These are phyloP conservation scores for Mastomys natalensis DNA, from an alignment of 2,113 vertebrate species.

Conservation along the genomic window DNA sequence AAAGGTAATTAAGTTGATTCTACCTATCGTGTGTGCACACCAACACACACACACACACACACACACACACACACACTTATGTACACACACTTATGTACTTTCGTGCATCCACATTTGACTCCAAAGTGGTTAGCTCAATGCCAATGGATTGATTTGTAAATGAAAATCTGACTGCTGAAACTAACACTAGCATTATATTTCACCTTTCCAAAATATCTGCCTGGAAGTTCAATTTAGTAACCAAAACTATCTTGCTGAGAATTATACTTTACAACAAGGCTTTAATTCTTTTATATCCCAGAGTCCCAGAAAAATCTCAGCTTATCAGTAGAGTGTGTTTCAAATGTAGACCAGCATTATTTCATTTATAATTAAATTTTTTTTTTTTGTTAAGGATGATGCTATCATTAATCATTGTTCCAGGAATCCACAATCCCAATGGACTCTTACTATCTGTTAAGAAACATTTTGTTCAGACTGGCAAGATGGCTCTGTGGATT, in stretches of 20 bases:
- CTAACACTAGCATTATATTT: background rate
- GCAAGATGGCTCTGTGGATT: background rate
- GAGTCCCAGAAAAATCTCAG: background rate
- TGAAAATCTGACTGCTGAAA: conserved; percentile 6
- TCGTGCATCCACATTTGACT: background rate
- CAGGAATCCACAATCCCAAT: background rate
- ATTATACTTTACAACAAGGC: background rate
- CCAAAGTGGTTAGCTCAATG: background rate
- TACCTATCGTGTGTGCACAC: background rate
- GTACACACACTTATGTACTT: no score
- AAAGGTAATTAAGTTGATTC: background rate
- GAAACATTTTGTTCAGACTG: conserved; percentile 4
- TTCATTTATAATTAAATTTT: conserved; percentile 23
- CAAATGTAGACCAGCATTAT: background rate
- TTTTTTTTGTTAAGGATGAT: background rate
- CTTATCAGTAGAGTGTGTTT: background rate
- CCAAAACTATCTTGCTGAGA: background rate
- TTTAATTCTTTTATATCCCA: conserved; percentile 5
- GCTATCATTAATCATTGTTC: background rate
- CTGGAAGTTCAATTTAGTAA: background rate
- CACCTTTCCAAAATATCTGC: background rate
- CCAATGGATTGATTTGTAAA: background rate
- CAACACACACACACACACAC: background rate
- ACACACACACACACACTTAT: no score
- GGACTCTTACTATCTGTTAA: background rate